Evolutionary conservation across 1,140 invertebrate genomes (phyloP).

Genomic region (Lethrus apterus): DNA sequence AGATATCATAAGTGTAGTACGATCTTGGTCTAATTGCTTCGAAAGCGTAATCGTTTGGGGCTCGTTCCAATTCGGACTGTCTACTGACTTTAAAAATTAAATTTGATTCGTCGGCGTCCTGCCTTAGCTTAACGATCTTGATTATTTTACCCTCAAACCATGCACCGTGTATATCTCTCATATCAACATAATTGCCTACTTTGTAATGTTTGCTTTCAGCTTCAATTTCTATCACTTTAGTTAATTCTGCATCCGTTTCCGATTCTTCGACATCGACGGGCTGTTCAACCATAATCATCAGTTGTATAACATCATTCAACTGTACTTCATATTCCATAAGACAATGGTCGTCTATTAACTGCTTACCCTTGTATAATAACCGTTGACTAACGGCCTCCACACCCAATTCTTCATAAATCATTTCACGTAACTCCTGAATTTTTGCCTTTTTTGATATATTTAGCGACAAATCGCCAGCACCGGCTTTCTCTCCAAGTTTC

Average conservation of each 20-base stretch:
- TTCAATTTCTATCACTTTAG: conserved; percentile 27
- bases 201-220: conserved; percentile 51
- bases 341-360: conserved; percentile 65
- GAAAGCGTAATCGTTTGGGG: conserved; percentile 45
- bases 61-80: conserved; percentile 35
- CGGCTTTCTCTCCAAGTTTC: conserved; percentile 21
- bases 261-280: conserved; percentile 11
- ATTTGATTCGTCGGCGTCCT: conserved; percentile 30
- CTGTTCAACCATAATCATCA: conserved; percentile 50
- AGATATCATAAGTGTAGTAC: conserved; percentile 45
- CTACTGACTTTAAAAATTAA: conserved; percentile 23
- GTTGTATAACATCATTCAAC: conserved; percentile 71
- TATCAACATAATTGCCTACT: conserved; percentile 66
- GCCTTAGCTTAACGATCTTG: conserved; percentile 40
- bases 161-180: conserved; percentile 49
- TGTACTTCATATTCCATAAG: conserved; percentile 73
- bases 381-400: conserved; percentile 53
- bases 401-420: conserved; percentile 52
- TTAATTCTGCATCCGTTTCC: conserved; percentile 26
- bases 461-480: conserved; percentile 24
- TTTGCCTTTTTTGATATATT: conserved; percentile 43
- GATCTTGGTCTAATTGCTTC: conserved; percentile 62
- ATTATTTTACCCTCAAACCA: conserved; percentile 59
- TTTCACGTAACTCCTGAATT: conserved; percentile 42
- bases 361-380: conserved; percentile 72